Evolutionary conservation across 2,888 invertebrate species (phyloP).

Genomic region (Xanthorhoe spadicearia): DNA sequence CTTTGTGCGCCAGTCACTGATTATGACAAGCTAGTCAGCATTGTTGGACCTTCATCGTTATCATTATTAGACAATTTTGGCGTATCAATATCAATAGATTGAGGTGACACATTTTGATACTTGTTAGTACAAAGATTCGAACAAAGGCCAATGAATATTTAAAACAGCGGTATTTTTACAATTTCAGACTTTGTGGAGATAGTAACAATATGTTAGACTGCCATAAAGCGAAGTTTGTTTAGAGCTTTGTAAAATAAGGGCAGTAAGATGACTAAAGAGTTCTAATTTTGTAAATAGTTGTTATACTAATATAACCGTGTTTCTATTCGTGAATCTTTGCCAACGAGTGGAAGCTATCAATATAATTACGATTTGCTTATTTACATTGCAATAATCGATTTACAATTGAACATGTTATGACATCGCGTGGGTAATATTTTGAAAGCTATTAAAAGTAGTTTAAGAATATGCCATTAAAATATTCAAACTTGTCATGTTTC

Average conservation of each 20-base stretch:
- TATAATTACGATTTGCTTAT: constrained; percentile 37
- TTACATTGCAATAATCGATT: constrained; percentile 38
- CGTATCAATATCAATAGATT: no score
- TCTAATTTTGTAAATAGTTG: background rate
- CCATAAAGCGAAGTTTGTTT: no score
- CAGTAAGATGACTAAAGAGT: background rate
- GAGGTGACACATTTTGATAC: no score
- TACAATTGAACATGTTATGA: constrained; percentile 41
- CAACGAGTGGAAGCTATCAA: constrained; percentile 38
- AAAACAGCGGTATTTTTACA: no score
- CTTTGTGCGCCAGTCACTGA: constrained; percentile 29
- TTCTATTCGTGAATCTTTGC: constrained; percentile 18
- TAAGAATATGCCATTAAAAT: background rate
- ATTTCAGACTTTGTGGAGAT: no score
- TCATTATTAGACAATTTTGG: constrained; percentile 10
- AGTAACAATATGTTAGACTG: no score
- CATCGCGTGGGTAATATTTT: constrained; percentile 36
- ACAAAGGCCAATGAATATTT: no score
- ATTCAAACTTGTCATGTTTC: background rate
- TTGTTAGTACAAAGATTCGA: no score
- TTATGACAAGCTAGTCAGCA: constrained; percentile 30
- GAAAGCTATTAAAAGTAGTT: constrained; percentile 32
- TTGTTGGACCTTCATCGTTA: constrained; percentile 25
- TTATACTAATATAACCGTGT: background rate
- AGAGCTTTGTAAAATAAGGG: no score